Base-by-base conservation (phyloP, 35 echinoderm and acorn worm genomes). In the Diadema setosum region DNA sequence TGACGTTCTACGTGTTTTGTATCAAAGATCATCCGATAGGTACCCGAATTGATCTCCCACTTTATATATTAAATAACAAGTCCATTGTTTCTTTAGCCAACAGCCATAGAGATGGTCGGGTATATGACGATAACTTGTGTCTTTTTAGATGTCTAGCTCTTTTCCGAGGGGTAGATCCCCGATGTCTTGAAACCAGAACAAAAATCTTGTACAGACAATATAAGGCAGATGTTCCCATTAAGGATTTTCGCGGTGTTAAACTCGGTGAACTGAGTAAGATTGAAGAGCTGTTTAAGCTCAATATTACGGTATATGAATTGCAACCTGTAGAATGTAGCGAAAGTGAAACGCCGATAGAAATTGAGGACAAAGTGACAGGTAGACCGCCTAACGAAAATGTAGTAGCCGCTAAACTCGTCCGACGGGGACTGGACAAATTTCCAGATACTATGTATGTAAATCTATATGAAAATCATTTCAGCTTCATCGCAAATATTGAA, bases 401-500 rank as follows among this genome's bases (percentile, higher is more conserved):
- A 57, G 65, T 85, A 32, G 8, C 36, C 15, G 67, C 82, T 5
- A 5, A 70, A 41, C 58, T 94, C 12, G 52, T 86, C 27, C 49
- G 75, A 5, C 82, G 92, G 27, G 76, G 87, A 0, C 18, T 83
- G 29, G 81, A 33, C 21, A 60, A 46, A 5, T 85, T 85, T 65
- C n/a, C 65, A 11, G 55, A 74, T 18, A 90, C 92, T 1, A 14
- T 94, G 65, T 74, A 90, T 36, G 26, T 94, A 5, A 94, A 90
- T 44, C 5, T 94, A 26, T 85, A 35, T 29, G 63, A 52, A 35
- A 32, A 60, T 3, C 92, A 94, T 48, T 94, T 94, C 36, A 85
- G 81, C 3, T 90, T 85, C 65, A 94, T 94, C 75, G 33, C 39
- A 12, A 56, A 94, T 61, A 60, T 94, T 27, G 55, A 80, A 26